Conservation (phyloP, 2,797 vertebrate species). For the Rhinatrema bivittatum region DNA sequence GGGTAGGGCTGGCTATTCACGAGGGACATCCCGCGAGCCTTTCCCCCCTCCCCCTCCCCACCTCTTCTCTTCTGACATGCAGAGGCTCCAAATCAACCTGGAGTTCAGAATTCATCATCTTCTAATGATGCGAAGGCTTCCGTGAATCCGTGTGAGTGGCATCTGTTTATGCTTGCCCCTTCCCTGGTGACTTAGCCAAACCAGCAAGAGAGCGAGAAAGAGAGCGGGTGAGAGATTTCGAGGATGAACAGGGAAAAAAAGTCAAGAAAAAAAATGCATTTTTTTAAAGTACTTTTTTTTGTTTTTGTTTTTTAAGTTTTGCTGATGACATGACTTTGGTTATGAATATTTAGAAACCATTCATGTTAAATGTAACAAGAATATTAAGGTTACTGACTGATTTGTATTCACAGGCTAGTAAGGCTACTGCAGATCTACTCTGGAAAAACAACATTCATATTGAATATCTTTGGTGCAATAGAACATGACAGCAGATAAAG, state of each 20-base stretch:
- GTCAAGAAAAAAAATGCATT: background rate
- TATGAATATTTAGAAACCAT: conserved; percentile 35
- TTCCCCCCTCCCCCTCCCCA: conserved; percentile 9
- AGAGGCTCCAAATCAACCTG: conserved; percentile 29
- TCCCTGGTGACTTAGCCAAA: conserved; percentile 36
- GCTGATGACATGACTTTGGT: conserved; percentile 32
- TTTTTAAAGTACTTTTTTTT: too few species aligned
- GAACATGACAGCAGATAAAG: too few species aligned
- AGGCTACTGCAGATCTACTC: background rate
- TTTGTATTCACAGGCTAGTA: conserved; percentile 25
- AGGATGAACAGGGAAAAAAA: background rate
- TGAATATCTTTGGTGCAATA: rapidly evolving
- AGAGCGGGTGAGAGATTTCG: background rate
- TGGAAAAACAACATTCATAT: rapidly evolving
- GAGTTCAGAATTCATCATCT: conserved; percentile 48
- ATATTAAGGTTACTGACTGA: conserved; percentile 23
- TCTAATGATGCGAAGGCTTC: conserved; percentile 45
- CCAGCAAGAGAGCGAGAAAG: background rate
- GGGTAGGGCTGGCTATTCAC: conserved; percentile 48
- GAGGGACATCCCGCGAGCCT: conserved; percentile 40
- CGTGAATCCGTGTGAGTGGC: conserved; percentile 39
- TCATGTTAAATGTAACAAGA: conserved; percentile 27
- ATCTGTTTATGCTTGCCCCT: conserved; percentile 33
- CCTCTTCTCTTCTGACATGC: conserved; percentile 17
- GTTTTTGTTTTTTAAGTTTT: too few species aligned